Evolutionary conservation across 2,888 invertebrate species (phyloP).

Genomic region (Drosophila lutescens): DNA sequence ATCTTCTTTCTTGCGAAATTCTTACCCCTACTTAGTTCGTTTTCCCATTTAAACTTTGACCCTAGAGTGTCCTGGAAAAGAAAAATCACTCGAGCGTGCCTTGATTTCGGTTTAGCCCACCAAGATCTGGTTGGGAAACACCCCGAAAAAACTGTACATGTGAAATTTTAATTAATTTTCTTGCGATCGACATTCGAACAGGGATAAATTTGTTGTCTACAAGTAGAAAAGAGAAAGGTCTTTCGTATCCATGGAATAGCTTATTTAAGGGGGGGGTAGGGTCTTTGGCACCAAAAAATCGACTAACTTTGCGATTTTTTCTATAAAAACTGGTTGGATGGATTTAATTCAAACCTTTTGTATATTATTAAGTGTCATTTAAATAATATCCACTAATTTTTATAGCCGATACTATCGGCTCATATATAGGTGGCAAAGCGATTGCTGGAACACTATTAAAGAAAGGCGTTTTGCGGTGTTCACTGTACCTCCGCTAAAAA

Average conservation of each 20-base stretch:
- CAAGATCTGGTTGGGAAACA: conserved; percentile 31
- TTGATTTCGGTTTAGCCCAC: conserved; percentile 17
- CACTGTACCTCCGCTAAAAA: too few relatives aligned
- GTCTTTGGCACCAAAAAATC: too few relatives aligned
- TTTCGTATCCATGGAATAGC: background rate
- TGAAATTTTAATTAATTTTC: conserved; percentile 67
- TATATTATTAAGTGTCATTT: too few relatives aligned
- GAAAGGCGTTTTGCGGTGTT: too few relatives aligned
- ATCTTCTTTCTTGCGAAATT: conserved; percentile 44
- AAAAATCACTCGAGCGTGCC: conserved; percentile 70
- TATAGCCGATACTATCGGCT: too few relatives aligned
- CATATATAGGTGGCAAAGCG: too few relatives aligned
- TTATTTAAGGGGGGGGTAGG: too few relatives aligned
- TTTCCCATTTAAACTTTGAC: conserved; percentile 63
- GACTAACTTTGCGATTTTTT: too few relatives aligned
- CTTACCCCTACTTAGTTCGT: conserved; percentile 40
- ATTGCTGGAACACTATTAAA: too few relatives aligned
- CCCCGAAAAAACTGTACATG: conserved; percentile 41
- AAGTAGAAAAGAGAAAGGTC: conserved; percentile 5
- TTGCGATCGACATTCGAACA: background rate
- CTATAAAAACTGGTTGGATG: too few relatives aligned
- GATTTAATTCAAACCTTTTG: too few relatives aligned
- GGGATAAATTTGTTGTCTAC: background rate
- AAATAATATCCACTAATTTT: too few relatives aligned
- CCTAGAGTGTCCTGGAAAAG: conserved; percentile 41